These are phyloP conservation scores for Jordanella pulchra DNA, from an alignment of 2,797 vertebrate genomes.

Conservation along the genomic window DNA sequence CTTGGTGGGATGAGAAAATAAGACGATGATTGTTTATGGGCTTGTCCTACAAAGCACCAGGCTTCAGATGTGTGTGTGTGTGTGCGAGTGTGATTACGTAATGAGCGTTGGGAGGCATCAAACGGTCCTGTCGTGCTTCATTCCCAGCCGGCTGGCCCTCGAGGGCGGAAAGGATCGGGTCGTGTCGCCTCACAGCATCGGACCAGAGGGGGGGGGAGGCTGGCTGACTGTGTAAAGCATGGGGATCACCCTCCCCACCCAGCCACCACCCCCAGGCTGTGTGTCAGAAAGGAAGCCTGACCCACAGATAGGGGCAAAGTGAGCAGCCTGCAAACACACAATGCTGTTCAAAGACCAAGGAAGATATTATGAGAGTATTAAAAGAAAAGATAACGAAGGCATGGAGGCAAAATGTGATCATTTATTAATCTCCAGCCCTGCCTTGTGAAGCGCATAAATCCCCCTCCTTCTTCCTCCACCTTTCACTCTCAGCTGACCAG, in stretches of 20 bases:
- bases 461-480: conserved; percentile 2
- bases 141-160: conserved; percentile 33
- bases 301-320: conserved; percentile 32
- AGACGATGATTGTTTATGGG: conserved; percentile 55
- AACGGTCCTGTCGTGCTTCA: conserved; percentile 29
- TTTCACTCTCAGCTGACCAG: conserved; percentile 6
- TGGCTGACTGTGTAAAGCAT: conserved; percentile 20
- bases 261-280: conserved; percentile 50
- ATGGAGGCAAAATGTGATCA: not conserved
- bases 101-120: conserved; percentile 28
- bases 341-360: not conserved
- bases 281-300: conserved; percentile 60
- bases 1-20: conserved; percentile 41
- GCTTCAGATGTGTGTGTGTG: conserved; percentile 3
- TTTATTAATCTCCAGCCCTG: conserved; percentile 19
- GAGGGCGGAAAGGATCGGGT: conserved; percentile 31
- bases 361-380: not conserved
- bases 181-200: conserved; percentile 56
- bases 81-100: conserved; percentile 57
- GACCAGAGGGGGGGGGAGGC: not conserved
- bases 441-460: conserved; percentile 10
- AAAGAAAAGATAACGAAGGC: not conserved
- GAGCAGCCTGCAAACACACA: not conserved
- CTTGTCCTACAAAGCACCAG: conserved; percentile 33
- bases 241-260: conserved; percentile 11